Evolutionary conservation across 2,888 invertebrate species (phyloP).

Genomic region (Agriotes lineatus): DNA sequence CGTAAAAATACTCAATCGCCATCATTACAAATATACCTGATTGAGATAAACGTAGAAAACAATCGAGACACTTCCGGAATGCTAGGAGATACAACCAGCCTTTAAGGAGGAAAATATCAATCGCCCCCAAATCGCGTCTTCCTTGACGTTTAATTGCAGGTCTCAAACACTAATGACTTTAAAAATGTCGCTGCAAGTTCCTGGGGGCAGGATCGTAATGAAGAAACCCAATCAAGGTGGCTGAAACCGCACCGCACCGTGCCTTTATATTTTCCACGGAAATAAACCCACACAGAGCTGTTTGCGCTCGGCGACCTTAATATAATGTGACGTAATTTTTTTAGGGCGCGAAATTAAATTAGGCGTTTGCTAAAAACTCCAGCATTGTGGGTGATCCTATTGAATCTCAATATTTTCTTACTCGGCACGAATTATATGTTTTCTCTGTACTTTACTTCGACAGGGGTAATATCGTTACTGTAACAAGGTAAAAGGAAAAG

Average conservation of each 20-base stretch:
- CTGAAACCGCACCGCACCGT: background rate
- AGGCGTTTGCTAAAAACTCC: background rate
- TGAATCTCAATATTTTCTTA: conserved; percentile 10
- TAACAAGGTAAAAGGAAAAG: conserved; percentile 17
- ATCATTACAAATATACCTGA: too few relatives aligned
- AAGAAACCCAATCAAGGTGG: conserved; percentile 1
- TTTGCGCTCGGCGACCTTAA: background rate
- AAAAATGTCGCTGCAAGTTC: conserved; percentile 5
- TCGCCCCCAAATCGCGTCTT: background rate
- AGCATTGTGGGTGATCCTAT: conserved; percentile 4
- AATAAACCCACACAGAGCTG: too few relatives aligned
- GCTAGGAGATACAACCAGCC: too few relatives aligned
- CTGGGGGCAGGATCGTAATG: background rate
- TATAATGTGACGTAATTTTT: background rate
- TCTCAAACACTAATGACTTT: conserved; percentile 6
- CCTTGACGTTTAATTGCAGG: background rate
- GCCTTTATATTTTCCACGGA: conserved; percentile 4
- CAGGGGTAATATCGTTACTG: conserved; percentile 12
- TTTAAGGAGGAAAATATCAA: background rate
- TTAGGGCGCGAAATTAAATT: background rate
- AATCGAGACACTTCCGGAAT: background rate
- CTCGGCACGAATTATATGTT: conserved; percentile 1
- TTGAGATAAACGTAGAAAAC: too few relatives aligned
- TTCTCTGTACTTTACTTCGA: background rate
- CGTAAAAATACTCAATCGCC: too few relatives aligned